phyloP scores from a whole-genome alignment of 2,113 vertebrate species.

The Lota lota region DNA sequence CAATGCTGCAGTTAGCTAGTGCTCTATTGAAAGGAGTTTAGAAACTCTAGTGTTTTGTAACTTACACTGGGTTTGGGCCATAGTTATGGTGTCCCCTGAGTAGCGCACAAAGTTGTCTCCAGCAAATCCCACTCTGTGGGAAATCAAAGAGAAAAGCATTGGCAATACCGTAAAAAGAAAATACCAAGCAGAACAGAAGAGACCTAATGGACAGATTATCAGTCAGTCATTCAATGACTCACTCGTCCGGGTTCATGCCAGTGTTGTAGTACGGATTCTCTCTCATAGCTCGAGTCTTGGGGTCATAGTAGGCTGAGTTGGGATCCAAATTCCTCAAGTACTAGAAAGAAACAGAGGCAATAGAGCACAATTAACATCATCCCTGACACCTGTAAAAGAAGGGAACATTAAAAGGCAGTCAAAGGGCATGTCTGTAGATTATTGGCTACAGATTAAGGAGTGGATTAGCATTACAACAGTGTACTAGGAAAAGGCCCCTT shows the following conservation, averaged over 20 bases:
- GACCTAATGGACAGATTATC: too few relatives aligned
- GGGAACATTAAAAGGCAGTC: too few relatives aligned
- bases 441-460: too few relatives aligned
- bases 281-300: constrained; percentile 98
- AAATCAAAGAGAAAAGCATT: constrained; percentile 20
- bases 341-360: constrained; percentile 60
- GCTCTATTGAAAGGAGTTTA: too few relatives aligned
- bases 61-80: constrained; percentile 97
- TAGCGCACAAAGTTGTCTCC: constrained; percentile 97
- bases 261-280: constrained; percentile 95
- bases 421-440: too few relatives aligned
- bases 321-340: constrained; percentile 96
- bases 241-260: constrained; percentile 96
- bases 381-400: background rate
- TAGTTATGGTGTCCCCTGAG: constrained; percentile 89
- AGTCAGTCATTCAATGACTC: constrained; percentile 53
- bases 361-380: background rate
- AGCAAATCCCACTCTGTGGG: constrained; percentile 88
- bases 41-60: constrained; percentile 18
- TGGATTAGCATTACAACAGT: too few relatives aligned
- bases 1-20: too few relatives aligned
- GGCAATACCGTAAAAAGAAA: background rate
- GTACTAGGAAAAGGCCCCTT: too few relatives aligned
- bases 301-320: constrained; percentile 98
- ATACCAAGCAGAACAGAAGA: background rate